These are phyloP conservation scores for Heterochromis multidens DNA, from an alignment of 2,113 vertebrate species.

Conservation along the genomic window DNA sequence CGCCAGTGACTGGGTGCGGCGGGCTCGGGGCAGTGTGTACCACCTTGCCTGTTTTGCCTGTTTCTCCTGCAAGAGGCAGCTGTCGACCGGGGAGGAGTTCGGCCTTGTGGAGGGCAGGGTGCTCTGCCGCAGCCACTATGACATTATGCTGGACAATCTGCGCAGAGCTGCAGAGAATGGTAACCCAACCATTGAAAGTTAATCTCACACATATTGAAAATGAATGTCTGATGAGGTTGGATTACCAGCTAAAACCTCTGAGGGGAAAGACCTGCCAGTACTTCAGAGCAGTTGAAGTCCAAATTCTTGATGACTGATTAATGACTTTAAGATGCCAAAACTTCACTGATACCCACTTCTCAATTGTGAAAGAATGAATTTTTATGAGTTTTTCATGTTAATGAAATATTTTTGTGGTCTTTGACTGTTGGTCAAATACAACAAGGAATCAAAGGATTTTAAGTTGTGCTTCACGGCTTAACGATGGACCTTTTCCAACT, in stretches of 20 bases:
- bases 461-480: fast-evolving
- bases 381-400: not conserved
- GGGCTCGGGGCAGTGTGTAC: slow-evolving; percentile 90
- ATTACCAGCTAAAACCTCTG: not conserved
- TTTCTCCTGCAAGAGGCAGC: slow-evolving; percentile 93
- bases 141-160: slow-evolving; percentile 94
- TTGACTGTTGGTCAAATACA: not conserved
- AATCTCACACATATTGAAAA: not conserved
- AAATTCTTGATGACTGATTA: not conserved
- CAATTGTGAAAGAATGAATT: not conserved
- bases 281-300: not conserved
- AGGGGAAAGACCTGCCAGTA: not conserved
- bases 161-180: slow-evolving; percentile 88
- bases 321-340: not conserved
- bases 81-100: slow-evolving; percentile 94
- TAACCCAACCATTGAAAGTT: slow-evolving; percentile 42
- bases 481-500: not conserved
- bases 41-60: slow-evolving; percentile 95
- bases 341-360: not conserved
- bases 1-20: slow-evolving; percentile 93
- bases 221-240: not conserved
- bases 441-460: not conserved
- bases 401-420: not conserved
- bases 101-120: slow-evolving; percentile 94
- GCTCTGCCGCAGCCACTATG: slow-evolving; percentile 93